Evolutionary conservation across 2,113 vertebrate genomes (phyloP).

Genomic region (Hucho hucho): DNA sequence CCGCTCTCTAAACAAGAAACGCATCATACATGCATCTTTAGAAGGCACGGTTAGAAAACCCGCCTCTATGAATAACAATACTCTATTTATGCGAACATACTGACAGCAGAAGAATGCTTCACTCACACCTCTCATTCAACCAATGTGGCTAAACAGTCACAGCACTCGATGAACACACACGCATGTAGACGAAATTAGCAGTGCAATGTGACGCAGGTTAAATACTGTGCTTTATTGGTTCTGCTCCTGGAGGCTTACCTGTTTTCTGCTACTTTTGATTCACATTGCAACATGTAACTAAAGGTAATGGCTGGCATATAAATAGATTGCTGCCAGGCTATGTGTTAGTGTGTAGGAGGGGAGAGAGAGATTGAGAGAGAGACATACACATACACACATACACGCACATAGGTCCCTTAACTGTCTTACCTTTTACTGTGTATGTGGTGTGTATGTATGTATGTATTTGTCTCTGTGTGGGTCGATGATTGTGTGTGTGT

Average conservation of each 20-base stretch:
- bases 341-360: slow-evolving; percentile 36
- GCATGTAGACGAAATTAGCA: neutral
- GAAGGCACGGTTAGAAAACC: slow-evolving; percentile 31
- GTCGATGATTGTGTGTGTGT: slow-evolving; percentile 35
- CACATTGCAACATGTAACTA: neutral
- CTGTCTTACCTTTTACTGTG: slow-evolving; percentile 14
- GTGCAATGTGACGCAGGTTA: neutral
- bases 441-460: slow-evolving; percentile 34
- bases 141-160: neutral
- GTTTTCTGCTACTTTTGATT: neutral
- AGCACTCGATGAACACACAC: slow-evolving; percentile 1
- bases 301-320: slow-evolving; percentile 10
- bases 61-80: slow-evolving; percentile 16
- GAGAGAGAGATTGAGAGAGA: slow-evolving; percentile 18
- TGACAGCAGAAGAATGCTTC: slow-evolving; percentile 14
- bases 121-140: neutral
- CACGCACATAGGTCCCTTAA: neutral
- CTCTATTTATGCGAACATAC: slow-evolving; percentile 19
- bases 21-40: slow-evolving; percentile 58
- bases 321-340: slow-evolving; percentile 23
- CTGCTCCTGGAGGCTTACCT: neutral
- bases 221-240: neutral
- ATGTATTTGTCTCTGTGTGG: slow-evolving; percentile 32
- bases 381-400: neutral
- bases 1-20: slow-evolving; percentile 61